phyloP scores from a whole-genome alignment of 2,888 invertebrate genomes.

The Clivina fossor region DNA sequence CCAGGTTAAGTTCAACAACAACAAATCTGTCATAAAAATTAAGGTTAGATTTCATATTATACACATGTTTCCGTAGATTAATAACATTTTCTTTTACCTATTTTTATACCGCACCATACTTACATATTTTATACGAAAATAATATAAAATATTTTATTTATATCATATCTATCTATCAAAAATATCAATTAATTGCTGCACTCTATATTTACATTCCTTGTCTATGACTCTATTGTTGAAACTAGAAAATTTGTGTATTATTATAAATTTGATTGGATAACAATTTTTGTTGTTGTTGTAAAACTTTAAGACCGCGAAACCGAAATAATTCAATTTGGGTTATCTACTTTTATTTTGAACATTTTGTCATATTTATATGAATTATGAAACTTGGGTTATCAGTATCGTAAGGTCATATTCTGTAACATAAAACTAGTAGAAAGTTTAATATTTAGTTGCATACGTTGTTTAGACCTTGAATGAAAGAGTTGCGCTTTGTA shows the following conservation, averaged over 20 bases:
- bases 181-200: too few species aligned
- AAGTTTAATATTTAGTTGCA: neutral
- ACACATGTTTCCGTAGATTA: neutral
- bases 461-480: neutral
- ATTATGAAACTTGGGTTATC: neutral
- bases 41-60: too few species aligned
- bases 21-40: too few species aligned
- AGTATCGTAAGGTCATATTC: neutral
- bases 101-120: slow-evolving; percentile 50
- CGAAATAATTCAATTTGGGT: neutral
- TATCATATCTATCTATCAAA: too few species aligned
- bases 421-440: neutral
- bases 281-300: neutral
- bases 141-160: too few species aligned
- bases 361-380: neutral
- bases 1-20: slow-evolving; percentile 64
- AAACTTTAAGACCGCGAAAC: neutral
- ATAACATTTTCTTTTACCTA: slow-evolving; percentile 44
- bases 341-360: neutral
- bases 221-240: too few species aligned
- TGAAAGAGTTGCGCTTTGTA: neutral
- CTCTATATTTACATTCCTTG: too few species aligned
- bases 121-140: slow-evolving; percentile 1
- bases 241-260: too few species aligned
- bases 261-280: neutral